Evolutionary conservation across 2,113 vertebrate species (phyloP).

Genomic region (Oceanites oceanicus): DNA sequence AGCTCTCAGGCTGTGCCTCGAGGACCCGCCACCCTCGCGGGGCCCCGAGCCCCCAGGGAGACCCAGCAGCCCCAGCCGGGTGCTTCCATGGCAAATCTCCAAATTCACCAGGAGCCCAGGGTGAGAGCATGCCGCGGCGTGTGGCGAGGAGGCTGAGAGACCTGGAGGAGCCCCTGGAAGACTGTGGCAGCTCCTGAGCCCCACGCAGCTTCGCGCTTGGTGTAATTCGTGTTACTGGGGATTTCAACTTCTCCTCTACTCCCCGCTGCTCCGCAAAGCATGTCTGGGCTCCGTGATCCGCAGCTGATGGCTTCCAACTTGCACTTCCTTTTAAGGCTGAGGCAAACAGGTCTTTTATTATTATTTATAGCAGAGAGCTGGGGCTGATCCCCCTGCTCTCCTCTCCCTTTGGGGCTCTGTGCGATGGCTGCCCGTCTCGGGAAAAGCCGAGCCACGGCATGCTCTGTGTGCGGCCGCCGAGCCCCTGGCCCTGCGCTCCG

Average conservation of each 20-base stretch:
- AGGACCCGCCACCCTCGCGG: accelerated
- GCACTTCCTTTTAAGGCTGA: neutral
- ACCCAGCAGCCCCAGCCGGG: neutral
- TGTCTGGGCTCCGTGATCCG: neutral
- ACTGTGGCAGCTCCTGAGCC: neutral
- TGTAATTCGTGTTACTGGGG: neutral
- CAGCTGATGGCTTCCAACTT: neutral
- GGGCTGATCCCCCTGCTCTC: accelerated
- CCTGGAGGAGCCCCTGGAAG: neutral
- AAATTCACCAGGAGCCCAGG: neutral
- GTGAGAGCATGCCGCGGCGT: accelerated
- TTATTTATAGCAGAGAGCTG: neutral
- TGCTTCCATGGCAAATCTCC: neutral
- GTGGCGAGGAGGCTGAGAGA: neutral
- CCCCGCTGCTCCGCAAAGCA: neutral
- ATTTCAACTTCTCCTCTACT: neutral
- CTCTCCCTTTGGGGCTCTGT: neutral
- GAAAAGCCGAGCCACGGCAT: neutral
- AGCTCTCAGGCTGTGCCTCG: neutral
- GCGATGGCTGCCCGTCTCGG: neutral
- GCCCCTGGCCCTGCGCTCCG: accelerated
- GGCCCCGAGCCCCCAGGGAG: accelerated
- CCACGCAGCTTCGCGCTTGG: accelerated
- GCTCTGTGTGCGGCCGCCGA: accelerated
- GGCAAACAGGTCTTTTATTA: neutral